Evolutionary conservation across 1,140 invertebrate genomes (phyloP).

Genomic region (Procambarus virginalis): DNA sequence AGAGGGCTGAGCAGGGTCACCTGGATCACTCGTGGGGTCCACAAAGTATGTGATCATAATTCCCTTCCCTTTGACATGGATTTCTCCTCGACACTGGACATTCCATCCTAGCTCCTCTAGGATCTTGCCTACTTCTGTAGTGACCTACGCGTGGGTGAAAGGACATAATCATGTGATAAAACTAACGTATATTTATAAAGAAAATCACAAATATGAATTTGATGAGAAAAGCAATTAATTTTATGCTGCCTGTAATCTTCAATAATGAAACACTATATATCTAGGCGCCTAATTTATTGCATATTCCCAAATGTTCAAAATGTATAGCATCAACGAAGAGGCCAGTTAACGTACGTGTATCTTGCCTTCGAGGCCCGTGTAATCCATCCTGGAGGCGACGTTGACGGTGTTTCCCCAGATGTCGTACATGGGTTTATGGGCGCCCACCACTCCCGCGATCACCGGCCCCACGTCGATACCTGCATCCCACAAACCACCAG

Average conservation of each 20-base stretch:
- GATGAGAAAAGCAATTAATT: too few species aligned
- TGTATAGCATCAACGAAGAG: neutral
- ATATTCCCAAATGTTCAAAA: neutral
- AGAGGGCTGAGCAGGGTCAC: neutral
- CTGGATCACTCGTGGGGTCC: constrained; percentile 37
- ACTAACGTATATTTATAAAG: too few species aligned
- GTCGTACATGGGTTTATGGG: constrained; percentile 87
- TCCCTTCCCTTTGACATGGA: constrained; percentile 76
- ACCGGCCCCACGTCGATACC: constrained; percentile 85
- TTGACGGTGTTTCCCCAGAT: constrained; percentile 93
- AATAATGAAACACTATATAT: too few species aligned
- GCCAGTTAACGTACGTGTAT: constrained; percentile 81
- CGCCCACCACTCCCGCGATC: constrained; percentile 92
- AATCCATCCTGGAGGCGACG: constrained; percentile 94
- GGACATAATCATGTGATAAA: neutral
- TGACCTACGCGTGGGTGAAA: constrained; percentile 12
- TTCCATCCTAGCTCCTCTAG: constrained; percentile 60
- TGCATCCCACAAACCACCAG: constrained; percentile 27
- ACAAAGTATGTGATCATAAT: constrained; percentile 75
- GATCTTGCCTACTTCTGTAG: constrained; percentile 49
- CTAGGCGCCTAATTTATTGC: too few species aligned
- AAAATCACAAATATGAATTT: too few species aligned
- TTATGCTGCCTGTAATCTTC: too few species aligned
- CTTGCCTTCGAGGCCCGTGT: constrained; percentile 84
- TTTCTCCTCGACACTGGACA: constrained; percentile 72